These are phyloP conservation scores for Lapara coniferarum DNA, from an alignment of 2,888 invertebrate species.

Conservation along the genomic window DNA sequence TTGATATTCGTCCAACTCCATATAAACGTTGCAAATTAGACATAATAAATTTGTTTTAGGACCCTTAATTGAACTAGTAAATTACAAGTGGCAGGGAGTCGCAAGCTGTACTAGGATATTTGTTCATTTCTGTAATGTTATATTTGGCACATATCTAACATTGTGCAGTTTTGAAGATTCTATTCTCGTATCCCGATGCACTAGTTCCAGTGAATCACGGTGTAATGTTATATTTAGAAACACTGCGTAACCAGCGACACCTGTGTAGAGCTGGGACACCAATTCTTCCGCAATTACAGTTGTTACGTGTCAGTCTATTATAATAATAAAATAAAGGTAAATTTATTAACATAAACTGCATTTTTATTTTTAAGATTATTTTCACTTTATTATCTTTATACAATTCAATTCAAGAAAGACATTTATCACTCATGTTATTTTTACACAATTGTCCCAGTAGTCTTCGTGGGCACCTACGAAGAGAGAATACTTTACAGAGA, in stretches of 20 bases:
- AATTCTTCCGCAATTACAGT: slow-evolving; percentile 11
- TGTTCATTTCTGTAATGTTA: not conserved
- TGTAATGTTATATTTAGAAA: slow-evolving; percentile 27
- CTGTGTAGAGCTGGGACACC: not conserved
- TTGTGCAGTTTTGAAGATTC: slow-evolving; percentile 27
- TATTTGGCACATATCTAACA: slow-evolving; percentile 16
- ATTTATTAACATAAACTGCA: not conserved
- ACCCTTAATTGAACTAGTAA: not conserved
- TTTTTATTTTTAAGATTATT: too few species aligned
- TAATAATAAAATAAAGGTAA: not conserved
- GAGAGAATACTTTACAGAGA: too few species aligned
- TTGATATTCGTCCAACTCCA: not conserved
- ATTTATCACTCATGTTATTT: too few species aligned
- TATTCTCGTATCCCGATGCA: slow-evolving; percentile 28
- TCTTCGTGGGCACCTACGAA: too few species aligned
- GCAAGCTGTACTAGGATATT: not conserved
- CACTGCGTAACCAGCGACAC: not conserved
- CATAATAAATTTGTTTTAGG: not conserved
- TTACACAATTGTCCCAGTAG: too few species aligned
- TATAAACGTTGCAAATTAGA: slow-evolving; percentile 9
- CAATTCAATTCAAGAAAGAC: too few species aligned
- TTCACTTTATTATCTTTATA: too few species aligned
- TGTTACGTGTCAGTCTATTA: not conserved
- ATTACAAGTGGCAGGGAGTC: not conserved
- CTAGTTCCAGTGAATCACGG: slow-evolving; percentile 26